Base-by-base conservation (phyloP, 2,797 vertebrate species). In the Neopelma chrysocephalum region DNA sequence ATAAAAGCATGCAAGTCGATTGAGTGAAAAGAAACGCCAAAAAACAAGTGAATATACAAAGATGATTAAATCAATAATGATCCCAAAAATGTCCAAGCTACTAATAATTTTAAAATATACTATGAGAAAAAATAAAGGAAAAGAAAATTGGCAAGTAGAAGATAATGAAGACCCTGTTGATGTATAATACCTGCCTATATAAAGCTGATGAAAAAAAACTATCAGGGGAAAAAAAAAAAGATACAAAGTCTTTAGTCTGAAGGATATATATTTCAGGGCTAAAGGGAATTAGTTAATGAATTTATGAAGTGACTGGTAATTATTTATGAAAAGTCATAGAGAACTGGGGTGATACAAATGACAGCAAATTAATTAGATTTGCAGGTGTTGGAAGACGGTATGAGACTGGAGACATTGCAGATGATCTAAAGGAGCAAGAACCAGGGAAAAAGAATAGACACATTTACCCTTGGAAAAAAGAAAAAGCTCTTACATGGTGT, bases 281-380 rank as follows among this genome's bases (percentile, higher is more conserved):
- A 96, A 93, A 75, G 92, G 89, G 94, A 96, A 96, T 96, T 96
- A 92, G 78, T 93, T 96, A 96, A 96, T 96, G 96, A 96, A 96
- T 96, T 97, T 97, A 87, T 93, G 87, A 96, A 97, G 82, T 82
- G 89, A 93, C 91, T 81, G 61, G 89, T 96, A 96, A 96, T 96
- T 96, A 96, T 97, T 97, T 97, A 96, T 96, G 94, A 97, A 96
- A 96, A 96, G 84, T 93, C 94, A 85, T 51, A 87, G 78, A 94
- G 91, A 96, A 94, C 60, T 61, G 64, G 42, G 84, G 82, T 93
- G 94, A 96, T 91, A 95, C 91, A 95, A 95, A 95, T 95, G 94
- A 97, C 94, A 96, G 92, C 84, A 95, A 96, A 96, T 97, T 97
- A 96, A 96, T 96, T 96, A 96, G 83, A 96, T 89, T 81, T 93